Conservation (phyloP, 2,888 invertebrate genomes). For the Microchrysa polita region DNA sequence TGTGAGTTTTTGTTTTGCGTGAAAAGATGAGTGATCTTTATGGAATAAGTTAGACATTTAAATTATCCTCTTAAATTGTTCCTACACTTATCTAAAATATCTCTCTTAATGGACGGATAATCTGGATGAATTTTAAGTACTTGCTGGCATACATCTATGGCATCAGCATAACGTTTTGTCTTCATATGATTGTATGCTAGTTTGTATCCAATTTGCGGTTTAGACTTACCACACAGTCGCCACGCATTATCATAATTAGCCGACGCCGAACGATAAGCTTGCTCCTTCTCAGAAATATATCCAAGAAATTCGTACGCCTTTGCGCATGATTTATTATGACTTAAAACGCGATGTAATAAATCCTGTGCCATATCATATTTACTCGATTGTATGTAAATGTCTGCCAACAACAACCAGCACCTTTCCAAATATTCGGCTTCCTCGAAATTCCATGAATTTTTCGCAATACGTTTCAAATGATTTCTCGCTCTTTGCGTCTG, state of each 20-base stretch:
- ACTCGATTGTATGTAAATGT: slow-evolving; percentile 83
- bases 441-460: slow-evolving; percentile 90
- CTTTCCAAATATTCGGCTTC: slow-evolving; percentile 96
- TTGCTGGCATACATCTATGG: slow-evolving; percentile 89
- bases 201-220: slow-evolving; percentile 90
- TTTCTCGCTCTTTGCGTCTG: slow-evolving; percentile 92
- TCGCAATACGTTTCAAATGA: slow-evolving; percentile 88
- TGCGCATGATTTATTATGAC: slow-evolving; percentile 87
- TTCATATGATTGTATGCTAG: slow-evolving; percentile 92
- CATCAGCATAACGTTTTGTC: slow-evolving; percentile 86
- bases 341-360: slow-evolving; percentile 77
- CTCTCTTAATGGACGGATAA: slow-evolving; percentile 90
- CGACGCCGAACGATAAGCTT: slow-evolving; percentile 86
- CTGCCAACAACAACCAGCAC: slow-evolving; percentile 94
- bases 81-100: slow-evolving; percentile 91
- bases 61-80: slow-evolving; percentile 75
- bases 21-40: neutral
- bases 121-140: slow-evolving; percentile 84
- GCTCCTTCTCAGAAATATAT: slow-evolving; percentile 89
- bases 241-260: slow-evolving; percentile 84
- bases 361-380: slow-evolving; percentile 89
- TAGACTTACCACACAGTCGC: slow-evolving; percentile 81
- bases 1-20: no score
- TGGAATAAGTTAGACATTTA: neutral
- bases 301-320: slow-evolving; percentile 89